Base-by-base conservation (phyloP, 1,140 invertebrate genomes). In the Lamellibrachia luymesi region DNA sequence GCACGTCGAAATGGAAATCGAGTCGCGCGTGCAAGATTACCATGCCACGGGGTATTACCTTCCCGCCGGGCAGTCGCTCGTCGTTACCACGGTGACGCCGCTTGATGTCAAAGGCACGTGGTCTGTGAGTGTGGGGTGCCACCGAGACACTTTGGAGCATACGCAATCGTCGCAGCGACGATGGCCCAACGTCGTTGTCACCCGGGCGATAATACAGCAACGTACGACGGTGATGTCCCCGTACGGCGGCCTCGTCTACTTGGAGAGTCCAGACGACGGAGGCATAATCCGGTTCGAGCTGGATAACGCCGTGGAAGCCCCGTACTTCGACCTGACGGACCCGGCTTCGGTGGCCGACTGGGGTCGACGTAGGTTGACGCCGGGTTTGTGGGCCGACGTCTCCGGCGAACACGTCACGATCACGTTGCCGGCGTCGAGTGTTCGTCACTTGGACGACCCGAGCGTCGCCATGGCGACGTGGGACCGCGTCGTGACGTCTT, bases 341-440 rank as follows among this genome's bases (percentile, higher is more conserved):
- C 51, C 91, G 17, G 93, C 92, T 7, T 91, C 56, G 6, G 64
- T 92, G 25, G 22, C 80, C 89, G 49, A 80, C 64, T 94, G 94
- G 94, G 27, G 25, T 49, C 50, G 50, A 25, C 92, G 92, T 90
- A 49, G 93, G 51, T 22, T 92, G 4, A 51, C 93, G 6, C 94
- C 94, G 2, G 94, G 94, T 17, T 64, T 94, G 56, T 95, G 94
- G 94, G 94, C 94, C 64, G 94, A 95, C 90, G 93, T 95, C 13
- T 64, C 93, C 51, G 94, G 94, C 8, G 92, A 94, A 50, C 91
- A 93, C 25, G 93, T 95, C 90, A 93, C 93, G 38, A 92, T 95
- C 56, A 95, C 94, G 7, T 50, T 94, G 50, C 94, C 94, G 38
- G 93, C 94, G 17, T 91, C 27, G 6, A 92, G 93, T 50, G 89